Percentiles rank a stretch among this genome's conserved stretches.
phyloP scores from a whole-genome alignment of 2,797 vertebrate species.

The Sebastes diaconus region DNA sequence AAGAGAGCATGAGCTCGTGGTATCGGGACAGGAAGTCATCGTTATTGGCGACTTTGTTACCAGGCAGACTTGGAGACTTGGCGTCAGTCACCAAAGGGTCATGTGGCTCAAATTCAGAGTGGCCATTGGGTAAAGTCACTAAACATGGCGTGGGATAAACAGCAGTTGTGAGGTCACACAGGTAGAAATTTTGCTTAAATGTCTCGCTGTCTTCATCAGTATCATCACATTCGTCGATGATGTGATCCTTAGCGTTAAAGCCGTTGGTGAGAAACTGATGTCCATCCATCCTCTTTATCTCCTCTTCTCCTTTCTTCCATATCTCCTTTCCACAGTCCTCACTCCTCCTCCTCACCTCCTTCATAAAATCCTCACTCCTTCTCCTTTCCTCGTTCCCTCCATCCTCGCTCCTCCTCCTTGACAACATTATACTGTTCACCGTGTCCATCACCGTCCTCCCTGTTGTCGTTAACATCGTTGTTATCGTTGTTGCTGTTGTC shows the following conservation, averaged over 20 bases:
- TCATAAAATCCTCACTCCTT: conserved; percentile 10
- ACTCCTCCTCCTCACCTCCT: conserved; percentile 29
- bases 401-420: conserved; percentile 55
- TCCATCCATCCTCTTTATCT: neutral
- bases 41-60: conserved; percentile 24
- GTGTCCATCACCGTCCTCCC: conserved; percentile 64
- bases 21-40: conserved; percentile 89
- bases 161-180: neutral
- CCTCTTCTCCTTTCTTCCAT: conserved; percentile 22
- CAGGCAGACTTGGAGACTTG: neutral
- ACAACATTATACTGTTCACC: conserved; percentile 60
- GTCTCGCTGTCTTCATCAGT: conserved; percentile 11
- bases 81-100: neutral
- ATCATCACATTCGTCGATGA: conserved; percentile 52
- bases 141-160: neutral
- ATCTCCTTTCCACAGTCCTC: conserved; percentile 24
- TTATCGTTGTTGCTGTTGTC: neutral
- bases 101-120: neutral
- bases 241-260: conserved; percentile 45
- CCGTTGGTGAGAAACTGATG: conserved; percentile 56
- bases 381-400: conserved; percentile 39
- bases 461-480: neutral
- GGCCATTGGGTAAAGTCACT: conserved; percentile 21
- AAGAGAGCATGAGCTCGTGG: conserved; percentile 86
- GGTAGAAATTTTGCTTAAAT: neutral